Evolutionary conservation across 2,888 invertebrate genomes (phyloP).

Genomic region (Lepeophtheirus nordmannii): DNA sequence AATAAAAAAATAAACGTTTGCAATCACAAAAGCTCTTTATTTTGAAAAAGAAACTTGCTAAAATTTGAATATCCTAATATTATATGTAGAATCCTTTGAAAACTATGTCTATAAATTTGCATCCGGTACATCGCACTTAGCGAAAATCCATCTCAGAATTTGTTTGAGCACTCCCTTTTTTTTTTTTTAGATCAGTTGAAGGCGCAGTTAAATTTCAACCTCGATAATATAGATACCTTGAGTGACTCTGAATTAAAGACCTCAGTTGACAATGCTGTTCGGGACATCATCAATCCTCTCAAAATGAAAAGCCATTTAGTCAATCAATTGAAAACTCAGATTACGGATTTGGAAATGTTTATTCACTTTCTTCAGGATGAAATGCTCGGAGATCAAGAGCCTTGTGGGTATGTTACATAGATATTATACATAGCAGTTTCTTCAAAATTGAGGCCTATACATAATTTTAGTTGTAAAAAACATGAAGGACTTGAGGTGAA

Average conservation of each 20-base stretch:
- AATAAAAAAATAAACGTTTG: too few species aligned
- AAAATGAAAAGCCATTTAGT: conserved; percentile 94
- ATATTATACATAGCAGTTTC: too few species aligned
- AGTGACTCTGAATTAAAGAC: conserved; percentile 66
- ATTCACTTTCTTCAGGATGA: conserved; percentile 77
- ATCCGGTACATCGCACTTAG: too few species aligned
- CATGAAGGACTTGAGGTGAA: too few species aligned
- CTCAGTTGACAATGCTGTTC: conserved; percentile 76
- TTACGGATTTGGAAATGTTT: conserved; percentile 89
- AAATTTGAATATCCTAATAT: too few species aligned
- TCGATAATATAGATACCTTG: conserved; percentile 59
- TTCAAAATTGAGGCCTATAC: too few species aligned
- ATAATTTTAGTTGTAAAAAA: too few species aligned
- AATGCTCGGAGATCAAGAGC: conserved; percentile 19
- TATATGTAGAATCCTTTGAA: too few species aligned
- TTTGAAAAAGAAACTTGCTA: too few species aligned
- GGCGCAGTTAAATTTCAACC: conserved; percentile 63
- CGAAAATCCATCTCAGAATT: too few species aligned
- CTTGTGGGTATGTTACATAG: neutral
- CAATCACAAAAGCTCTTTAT: too few species aligned
- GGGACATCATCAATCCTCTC: conserved; percentile 76
- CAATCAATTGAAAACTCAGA: conserved; percentile 84
- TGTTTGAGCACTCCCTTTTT: neutral
- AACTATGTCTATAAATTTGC: too few species aligned
- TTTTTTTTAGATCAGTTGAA: conserved; percentile 54